phyloP scores from a whole-genome alignment of 2,797 vertebrate species.

The Diplodus puntazzo region DNA sequence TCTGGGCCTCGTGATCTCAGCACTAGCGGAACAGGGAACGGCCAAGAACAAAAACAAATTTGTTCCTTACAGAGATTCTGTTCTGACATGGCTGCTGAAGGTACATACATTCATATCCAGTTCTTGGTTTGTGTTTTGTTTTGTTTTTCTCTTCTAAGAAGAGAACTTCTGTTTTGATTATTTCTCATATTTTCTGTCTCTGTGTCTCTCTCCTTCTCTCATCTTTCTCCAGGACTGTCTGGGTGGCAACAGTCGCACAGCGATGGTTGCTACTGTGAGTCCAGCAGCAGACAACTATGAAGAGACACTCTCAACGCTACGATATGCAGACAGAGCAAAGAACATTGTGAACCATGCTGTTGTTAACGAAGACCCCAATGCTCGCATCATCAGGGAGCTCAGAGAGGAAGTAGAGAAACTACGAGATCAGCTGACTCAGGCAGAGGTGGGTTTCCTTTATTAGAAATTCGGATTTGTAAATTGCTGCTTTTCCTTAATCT shows the following conservation, averaged over 20 bases:
- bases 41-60: conserved; percentile 94
- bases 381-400: conserved; percentile 92
- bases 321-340: conserved; percentile 91
- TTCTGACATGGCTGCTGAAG: conserved; percentile 95
- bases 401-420: conserved; percentile 93
- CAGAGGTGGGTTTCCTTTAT: conserved; percentile 79
- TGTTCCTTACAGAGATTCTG: conserved; percentile 95
- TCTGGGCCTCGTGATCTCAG: conserved; percentile 88
- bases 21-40: conserved; percentile 88
- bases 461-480: accelerated
- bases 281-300: conserved; percentile 96
- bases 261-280: conserved; percentile 98
- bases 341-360: conserved; percentile 92
- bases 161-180: background rate
- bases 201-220: background rate
- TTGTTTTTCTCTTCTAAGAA: background rate
- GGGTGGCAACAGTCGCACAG: conserved; percentile 97
- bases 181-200: background rate
- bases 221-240: conserved; percentile 90
- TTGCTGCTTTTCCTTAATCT: background rate
- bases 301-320: conserved; percentile 94
- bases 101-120: conserved; percentile 61
- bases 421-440: conserved; percentile 86
- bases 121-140: background rate
- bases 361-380: conserved; percentile 94